phyloP scores from a whole-genome alignment of 2,888 invertebrate species.

The Capitulum mitella region DNA sequence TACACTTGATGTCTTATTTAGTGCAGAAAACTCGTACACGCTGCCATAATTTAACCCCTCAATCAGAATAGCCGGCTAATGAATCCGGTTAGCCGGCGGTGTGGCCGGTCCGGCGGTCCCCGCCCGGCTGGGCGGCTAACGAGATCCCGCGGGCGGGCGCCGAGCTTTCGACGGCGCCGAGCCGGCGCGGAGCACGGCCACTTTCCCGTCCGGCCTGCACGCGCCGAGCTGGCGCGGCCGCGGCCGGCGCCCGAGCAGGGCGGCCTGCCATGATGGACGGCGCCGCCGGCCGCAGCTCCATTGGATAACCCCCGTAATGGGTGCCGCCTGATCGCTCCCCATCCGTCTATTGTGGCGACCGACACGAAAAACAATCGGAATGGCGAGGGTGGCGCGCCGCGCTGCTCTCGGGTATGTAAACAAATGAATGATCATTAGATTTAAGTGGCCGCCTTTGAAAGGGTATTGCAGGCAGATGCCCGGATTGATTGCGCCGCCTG shows the following conservation, averaged over 20 bases:
- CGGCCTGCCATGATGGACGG: background rate
- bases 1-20: slow-evolving; percentile 23
- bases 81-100: slow-evolving; percentile 9
- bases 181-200: no score
- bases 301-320: background rate
- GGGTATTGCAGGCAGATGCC: background rate
- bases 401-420: slow-evolving; percentile 19
- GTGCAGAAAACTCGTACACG: slow-evolving; percentile 18
- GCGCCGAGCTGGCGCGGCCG: background rate
- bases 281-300: background rate
- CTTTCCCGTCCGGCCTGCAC: background rate
- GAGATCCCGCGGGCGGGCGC: background rate
- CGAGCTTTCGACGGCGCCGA: background rate
- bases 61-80: slow-evolving; percentile 22
- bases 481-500: background rate
- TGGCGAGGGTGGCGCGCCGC: background rate
- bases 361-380: slow-evolving; percentile 16
- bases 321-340: background rate
- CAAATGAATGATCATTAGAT: slow-evolving; percentile 20
- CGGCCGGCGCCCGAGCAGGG: background rate
- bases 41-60: slow-evolving; percentile 19
- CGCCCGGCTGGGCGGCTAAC: background rate
- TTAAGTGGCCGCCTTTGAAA: slow-evolving; percentile 24
- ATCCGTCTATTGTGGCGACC: background rate
- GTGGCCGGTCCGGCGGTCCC: background rate